These are phyloP conservation scores for Pasiphila rectangulata DNA, from an alignment of 2,888 invertebrate genomes.

Conservation along the genomic window DNA sequence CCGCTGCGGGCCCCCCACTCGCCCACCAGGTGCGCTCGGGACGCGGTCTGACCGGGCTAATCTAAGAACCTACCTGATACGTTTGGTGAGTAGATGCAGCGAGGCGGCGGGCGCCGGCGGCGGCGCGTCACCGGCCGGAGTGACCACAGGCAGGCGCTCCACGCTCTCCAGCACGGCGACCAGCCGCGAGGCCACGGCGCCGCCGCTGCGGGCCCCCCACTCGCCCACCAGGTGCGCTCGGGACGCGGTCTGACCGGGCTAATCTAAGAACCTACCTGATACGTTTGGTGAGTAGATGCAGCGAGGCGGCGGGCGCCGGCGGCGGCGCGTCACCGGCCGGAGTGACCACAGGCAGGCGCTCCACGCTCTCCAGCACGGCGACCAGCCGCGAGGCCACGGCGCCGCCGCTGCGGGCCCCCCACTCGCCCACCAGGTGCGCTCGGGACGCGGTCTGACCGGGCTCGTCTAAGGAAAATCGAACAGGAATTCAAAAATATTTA, in stretches of 20 bases:
- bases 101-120: conserved; percentile 86
- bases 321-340: no score
- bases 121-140: conserved; percentile 89
- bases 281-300: no score
- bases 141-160: conserved; percentile 95
- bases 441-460: no score
- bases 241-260: conserved; percentile 46
- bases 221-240: conserved; percentile 58
- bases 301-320: no score
- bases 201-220: conserved; percentile 62
- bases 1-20: conserved; percentile 60
- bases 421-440: no score
- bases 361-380: no score
- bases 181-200: conserved; percentile 90
- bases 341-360: no score
- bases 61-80: conserved; percentile 81
- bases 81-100: conserved; percentile 94
- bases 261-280: no score
- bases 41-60: conserved; percentile 45
- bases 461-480: no score
- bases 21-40: conserved; percentile 60
- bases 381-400: no score
- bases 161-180: conserved; percentile 97
- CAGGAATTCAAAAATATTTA: no score
- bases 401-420: no score